These are phyloP conservation scores for Glaucomys volans DNA, from an alignment of 2,113 vertebrate genomes.

Conservation along the genomic window DNA sequence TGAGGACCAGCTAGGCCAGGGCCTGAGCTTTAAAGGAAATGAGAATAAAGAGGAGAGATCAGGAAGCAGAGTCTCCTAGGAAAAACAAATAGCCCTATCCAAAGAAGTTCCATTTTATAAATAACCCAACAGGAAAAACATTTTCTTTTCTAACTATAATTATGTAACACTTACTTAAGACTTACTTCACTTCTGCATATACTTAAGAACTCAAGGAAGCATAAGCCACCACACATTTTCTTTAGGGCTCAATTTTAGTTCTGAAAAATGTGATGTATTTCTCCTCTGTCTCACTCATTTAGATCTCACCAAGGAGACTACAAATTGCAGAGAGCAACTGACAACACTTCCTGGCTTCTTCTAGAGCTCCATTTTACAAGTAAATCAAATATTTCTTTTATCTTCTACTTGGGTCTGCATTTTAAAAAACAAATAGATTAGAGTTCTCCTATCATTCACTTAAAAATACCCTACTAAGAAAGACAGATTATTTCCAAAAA, in stretches of 20 bases:
- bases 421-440: background rate
- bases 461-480: background rate
- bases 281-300: background rate
- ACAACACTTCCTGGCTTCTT: background rate
- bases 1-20: background rate
- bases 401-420: conserved; percentile 22
- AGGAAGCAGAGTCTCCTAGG: background rate
- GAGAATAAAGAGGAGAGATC: background rate
- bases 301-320: background rate
- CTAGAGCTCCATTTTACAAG: background rate
- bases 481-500: background rate
- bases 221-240: background rate
- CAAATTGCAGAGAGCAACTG: background rate
- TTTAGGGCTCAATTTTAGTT: background rate
- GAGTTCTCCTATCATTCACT: background rate
- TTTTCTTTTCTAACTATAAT: background rate
- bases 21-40: background rate
- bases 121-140: background rate
- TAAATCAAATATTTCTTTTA: background rate
- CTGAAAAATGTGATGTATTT: background rate
- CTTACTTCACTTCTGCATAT: background rate
- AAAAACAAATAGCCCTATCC: background rate
- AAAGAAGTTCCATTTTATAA: background rate
- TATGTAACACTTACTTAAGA: background rate
- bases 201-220: background rate